Evolutionary conservation across 2,888 invertebrate genomes (phyloP).

Genomic region (Drosophila dives): DNA sequence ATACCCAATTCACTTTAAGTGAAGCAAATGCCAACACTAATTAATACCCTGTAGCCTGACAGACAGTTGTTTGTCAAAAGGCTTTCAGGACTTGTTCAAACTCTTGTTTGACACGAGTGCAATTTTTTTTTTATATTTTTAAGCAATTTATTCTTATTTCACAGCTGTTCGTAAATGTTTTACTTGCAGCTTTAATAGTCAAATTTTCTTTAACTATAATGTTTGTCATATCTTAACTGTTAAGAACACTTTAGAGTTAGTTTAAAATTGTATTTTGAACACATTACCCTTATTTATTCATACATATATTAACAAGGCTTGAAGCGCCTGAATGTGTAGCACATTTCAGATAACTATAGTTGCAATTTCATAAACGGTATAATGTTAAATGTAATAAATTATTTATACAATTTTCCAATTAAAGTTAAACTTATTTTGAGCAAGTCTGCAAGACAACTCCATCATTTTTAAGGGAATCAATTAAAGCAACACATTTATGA

Average conservation of each 20-base stretch:
- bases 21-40: conserved; percentile 37
- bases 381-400: neutral
- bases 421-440: neutral
- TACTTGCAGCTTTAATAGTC: neutral
- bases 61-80: neutral
- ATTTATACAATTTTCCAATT: neutral
- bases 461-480: neutral
- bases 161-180: neutral
- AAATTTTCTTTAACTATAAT: neutral
- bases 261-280: neutral
- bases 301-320: neutral
- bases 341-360: neutral
- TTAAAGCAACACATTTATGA: neutral
- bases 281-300: neutral
- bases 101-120: neutral
- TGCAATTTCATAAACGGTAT: neutral
- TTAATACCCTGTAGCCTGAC: conserved; percentile 42
- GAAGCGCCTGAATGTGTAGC: neutral
- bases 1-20: conserved; percentile 17
- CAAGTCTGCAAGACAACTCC: neutral
- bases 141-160: neutral
- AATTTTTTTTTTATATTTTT: neutral
- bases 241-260: neutral
- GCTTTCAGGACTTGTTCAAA: neutral
- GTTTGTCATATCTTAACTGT: too few relatives aligned